Evolutionary conservation across 37 sponge, comb jelly and placozoan genomes (phyloP), one percentile per base, ranked within the genome.

Genomic region (Diacarnus erythraeanus): DNA sequence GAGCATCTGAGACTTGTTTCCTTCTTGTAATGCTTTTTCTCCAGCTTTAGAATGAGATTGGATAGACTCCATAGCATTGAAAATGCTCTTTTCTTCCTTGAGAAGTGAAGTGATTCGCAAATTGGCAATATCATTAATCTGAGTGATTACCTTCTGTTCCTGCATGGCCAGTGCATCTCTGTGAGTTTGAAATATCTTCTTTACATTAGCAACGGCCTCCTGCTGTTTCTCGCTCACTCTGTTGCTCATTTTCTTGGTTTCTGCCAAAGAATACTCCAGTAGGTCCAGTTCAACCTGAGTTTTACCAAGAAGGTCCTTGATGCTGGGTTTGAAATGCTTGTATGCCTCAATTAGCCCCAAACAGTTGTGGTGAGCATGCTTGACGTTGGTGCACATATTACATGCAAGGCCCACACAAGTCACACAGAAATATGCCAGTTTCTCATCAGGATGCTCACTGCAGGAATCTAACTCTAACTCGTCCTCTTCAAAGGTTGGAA

Each of bases 61-160:
- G 20, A 84, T 43, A 3, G 77, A 75, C 56, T 43, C 22, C 20
- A 85, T 33, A 26, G 57, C 77, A 20, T 27, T 29, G n/a, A 77
- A 38, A 20, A 88, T 74, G 1, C 72, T 80, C 39, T 60, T 64
- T n/a, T 38, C 75, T 63, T 88, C 84, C 35, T 77, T 81, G 2
- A 72, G 26, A 8, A 93, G 78, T 17, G 86, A 80, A 30, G 77
- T 79, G 1, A 77, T 37, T 42, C 93, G 76, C n/a, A 81, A 25
- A 22, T 69, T 77, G 64, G 86, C 71, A 38, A 93, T 88, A 5
- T 77, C 57, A 38, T 79, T 84, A 25, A 93, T 85, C 77, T 88
- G 83, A 20, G 82, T 75, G 26, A 93, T 72, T 10, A 91, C 64
- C 40, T 82, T 80, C 3, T 71, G 41, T 54, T 91, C 91, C 27